Conservation (phyloP, 2,797 vertebrate species). For the Gymnothorax javanicus region DNA sequence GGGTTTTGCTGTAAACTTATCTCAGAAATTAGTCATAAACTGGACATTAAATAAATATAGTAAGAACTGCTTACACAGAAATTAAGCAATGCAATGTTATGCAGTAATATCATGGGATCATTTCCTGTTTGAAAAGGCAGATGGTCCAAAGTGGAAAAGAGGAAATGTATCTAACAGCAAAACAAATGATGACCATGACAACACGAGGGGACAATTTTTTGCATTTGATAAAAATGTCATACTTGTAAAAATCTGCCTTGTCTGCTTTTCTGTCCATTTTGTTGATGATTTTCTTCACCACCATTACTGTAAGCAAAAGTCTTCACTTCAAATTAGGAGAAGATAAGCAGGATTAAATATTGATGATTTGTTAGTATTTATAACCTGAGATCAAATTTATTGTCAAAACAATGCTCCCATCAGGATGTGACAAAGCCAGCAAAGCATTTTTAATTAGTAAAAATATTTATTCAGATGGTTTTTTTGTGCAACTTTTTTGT, state of each 20-base stretch:
- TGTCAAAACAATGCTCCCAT: background rate
- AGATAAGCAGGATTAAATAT: background rate
- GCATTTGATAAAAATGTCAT: slow-evolving; percentile 49
- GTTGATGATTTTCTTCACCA: background rate
- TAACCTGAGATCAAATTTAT: too few species aligned
- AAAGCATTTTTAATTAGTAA: background rate
- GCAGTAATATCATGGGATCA: slow-evolving; percentile 40
- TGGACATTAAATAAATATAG: slow-evolving; percentile 11
- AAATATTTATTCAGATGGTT: background rate
- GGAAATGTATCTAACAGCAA: slow-evolving; percentile 25
- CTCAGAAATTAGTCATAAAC: slow-evolving; percentile 37
- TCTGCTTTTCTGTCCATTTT: background rate
- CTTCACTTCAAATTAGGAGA: background rate
- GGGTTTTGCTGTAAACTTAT: slow-evolving; percentile 43
- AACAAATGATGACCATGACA: slow-evolving; percentile 36
- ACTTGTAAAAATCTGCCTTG: slow-evolving; percentile 51
- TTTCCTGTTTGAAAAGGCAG: slow-evolving; percentile 18
- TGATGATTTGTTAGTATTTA: background rate
- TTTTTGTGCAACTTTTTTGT: background rate
- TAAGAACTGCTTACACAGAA: slow-evolving; percentile 31
- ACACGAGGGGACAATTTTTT: slow-evolving; percentile 36
- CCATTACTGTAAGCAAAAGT: background rate
- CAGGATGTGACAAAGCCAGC: background rate
- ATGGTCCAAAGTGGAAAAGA: slow-evolving; percentile 43
- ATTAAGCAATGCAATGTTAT: slow-evolving; percentile 39